Evolutionary conservation across 2,113 vertebrate species (phyloP).

Genomic region (Emydura subglobosa): DNA sequence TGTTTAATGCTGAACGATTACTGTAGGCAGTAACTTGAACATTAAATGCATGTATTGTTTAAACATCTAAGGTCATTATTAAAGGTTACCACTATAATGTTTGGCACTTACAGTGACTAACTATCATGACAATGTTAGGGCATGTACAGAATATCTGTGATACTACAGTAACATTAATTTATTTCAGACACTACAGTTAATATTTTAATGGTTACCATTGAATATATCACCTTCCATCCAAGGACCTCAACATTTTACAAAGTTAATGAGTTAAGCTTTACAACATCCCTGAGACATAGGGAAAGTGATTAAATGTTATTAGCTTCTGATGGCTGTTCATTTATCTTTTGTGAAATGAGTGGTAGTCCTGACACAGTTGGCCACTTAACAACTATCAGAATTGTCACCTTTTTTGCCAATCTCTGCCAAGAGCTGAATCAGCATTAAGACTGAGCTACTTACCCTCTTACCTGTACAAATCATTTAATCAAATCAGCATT

Average conservation of each 20-base stretch:
- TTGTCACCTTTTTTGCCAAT: not conserved
- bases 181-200: not conserved
- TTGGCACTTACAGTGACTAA: not conserved
- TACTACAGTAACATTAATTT: not conserved
- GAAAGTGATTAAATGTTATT: not conserved
- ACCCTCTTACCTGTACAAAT: not conserved
- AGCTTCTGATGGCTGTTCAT: not conserved
- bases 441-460: not conserved
- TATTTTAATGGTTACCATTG: not conserved
- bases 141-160: not conserved
- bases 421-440: not conserved
- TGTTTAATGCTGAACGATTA: slow-evolving; percentile 2
- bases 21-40: not conserved
- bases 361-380: not conserved
- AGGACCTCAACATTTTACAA: not conserved
- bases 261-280: not conserved
- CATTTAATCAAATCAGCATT: not conserved
- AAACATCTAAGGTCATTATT: not conserved
- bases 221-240: not conserved
- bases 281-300: not conserved
- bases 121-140: not conserved
- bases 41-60: not conserved
- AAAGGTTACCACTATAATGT: not conserved
- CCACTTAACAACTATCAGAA: not conserved
- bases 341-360: not conserved